Percentiles rank a stretch among this genome's conserved stretches.
phyloP scores from a whole-genome alignment of 92 coral and sea anemone species.

The Zoanthus gigantus region DNA sequence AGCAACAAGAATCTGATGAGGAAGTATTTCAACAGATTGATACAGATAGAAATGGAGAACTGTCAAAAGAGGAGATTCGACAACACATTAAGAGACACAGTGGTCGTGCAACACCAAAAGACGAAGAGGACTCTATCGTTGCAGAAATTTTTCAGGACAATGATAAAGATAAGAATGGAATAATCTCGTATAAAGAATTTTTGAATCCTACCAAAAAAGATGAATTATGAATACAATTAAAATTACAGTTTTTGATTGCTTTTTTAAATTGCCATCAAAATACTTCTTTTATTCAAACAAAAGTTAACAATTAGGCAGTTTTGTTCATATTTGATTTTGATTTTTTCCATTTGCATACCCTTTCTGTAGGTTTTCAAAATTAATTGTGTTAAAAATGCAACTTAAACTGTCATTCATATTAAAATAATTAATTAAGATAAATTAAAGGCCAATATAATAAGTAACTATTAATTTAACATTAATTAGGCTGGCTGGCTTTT shows the following conservation, averaged over 20 bases:
- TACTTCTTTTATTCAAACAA: too few species aligned
- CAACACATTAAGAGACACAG: constrained; percentile 72
- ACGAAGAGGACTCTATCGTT: constrained; percentile 70
- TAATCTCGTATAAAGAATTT: constrained; percentile 84
- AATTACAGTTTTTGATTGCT: background rate
- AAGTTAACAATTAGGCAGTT: too few species aligned
- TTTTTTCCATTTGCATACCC: too few species aligned
- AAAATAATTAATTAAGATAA: too few species aligned
- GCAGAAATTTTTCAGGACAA: constrained; percentile 83
- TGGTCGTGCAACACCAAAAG: constrained; percentile 60
- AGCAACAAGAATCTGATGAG: constrained; percentile 44
- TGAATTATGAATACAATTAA: constrained; percentile 13
- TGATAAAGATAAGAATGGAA: constrained; percentile 90
- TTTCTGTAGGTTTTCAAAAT: too few species aligned
- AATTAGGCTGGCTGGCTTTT: too few species aligned
- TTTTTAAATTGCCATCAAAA: too few species aligned
- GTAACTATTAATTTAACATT: too few species aligned
- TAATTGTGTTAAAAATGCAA: too few species aligned
- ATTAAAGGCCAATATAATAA: too few species aligned
- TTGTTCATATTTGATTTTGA: too few species aligned
- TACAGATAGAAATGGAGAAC: constrained; percentile 72
- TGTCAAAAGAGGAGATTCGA: constrained; percentile 77
- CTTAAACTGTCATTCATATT: too few species aligned
- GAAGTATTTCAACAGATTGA: constrained; percentile 82
- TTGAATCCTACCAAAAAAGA: constrained; percentile 37